Evolutionary conservation across 2,797 vertebrate genomes (phyloP), one percentile per base, ranked within the genome.

Genomic region (Tarsius wallacei): DNA sequence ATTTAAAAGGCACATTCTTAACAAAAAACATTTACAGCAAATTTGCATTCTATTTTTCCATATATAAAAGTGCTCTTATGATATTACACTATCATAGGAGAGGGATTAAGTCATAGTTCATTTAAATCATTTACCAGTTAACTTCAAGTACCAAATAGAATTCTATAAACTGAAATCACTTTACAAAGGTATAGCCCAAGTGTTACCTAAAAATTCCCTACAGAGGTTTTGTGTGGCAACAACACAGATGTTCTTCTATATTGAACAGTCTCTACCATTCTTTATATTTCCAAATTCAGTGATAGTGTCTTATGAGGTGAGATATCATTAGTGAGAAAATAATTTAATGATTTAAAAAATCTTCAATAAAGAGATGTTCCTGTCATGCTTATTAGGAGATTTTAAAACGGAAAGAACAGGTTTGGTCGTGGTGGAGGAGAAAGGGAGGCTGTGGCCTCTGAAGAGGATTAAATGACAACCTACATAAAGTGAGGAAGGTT

Each of bases 51-150:
- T 59, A 36, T 57, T 78, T 70, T 92, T 64, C 64, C 8, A 73
- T 16, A 89, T 19, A 64, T 87, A 53, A 93, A 82, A 64, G 14
- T 68, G 22, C 76, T 64, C 49, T 88, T 71, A 71, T 81, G 68
- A 71, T 31, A 70, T 71, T 64, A 82, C 73, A 33, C 22, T 88
- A 77, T 21, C 17, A 31, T 7, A 10, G 21, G n/a, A 14, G 64
- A 17, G 82, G 28, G 3, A 82, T 51, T 66, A 68, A 17, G 19
- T 73, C 61, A 31, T 17, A 28, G 24, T 47, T 19, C 28, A 89
- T 28, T 89, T 83, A 63, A 77, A 73, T 88, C 6, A 87, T 66
- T 93, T 78, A 74, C 51, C 61, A 83, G 31, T 90, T 76, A 83
- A 78, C 36, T 49, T 64, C 64, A 88, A 91, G 57, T 61, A 74